phyloP scores from a whole-genome alignment of 2,888 invertebrate species.

The Oscheius sp. region DNA sequence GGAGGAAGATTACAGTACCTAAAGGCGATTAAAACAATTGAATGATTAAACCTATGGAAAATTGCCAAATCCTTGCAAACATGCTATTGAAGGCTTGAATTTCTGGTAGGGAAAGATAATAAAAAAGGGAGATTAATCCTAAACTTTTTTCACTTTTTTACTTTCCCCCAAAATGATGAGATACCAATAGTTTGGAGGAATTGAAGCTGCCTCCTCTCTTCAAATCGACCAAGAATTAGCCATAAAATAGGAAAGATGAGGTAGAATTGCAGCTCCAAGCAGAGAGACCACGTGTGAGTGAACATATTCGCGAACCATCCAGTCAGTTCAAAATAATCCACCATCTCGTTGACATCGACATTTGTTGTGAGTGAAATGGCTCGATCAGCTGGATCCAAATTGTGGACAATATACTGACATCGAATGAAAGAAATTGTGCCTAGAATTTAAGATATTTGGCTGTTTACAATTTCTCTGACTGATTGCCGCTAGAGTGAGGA shows the following conservation, averaged over 20 bases:
- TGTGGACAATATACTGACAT: too few species aligned
- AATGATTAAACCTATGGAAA: background rate
- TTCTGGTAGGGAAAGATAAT: background rate
- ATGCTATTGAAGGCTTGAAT: constrained; percentile 5
- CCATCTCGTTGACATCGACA: background rate
- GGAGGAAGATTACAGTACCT: too few species aligned
- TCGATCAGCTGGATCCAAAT: background rate
- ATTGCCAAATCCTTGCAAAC: constrained; percentile 8
- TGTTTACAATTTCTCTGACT: too few species aligned
- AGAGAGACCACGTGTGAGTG: constrained; percentile 7
- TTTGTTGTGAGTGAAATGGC: background rate
- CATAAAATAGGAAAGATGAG: background rate
- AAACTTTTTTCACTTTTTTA: too few species aligned
- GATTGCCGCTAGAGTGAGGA: background rate
- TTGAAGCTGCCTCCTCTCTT: background rate
- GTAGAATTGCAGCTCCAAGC: constrained; percentile 4
- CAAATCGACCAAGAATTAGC: background rate
- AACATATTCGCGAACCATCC: background rate
- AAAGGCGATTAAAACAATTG: too few species aligned
- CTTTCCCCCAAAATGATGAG: too few species aligned
- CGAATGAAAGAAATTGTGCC: too few species aligned
- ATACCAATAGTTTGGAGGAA: background rate
- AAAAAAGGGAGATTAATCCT: background rate
- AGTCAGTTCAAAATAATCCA: background rate
- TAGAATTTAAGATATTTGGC: too few species aligned